Evolutionary conservation across 2,797 vertebrate species (phyloP), one percentile per base, ranked within the genome.

Genomic region (Odontamblyopus lacepedii): DNA sequence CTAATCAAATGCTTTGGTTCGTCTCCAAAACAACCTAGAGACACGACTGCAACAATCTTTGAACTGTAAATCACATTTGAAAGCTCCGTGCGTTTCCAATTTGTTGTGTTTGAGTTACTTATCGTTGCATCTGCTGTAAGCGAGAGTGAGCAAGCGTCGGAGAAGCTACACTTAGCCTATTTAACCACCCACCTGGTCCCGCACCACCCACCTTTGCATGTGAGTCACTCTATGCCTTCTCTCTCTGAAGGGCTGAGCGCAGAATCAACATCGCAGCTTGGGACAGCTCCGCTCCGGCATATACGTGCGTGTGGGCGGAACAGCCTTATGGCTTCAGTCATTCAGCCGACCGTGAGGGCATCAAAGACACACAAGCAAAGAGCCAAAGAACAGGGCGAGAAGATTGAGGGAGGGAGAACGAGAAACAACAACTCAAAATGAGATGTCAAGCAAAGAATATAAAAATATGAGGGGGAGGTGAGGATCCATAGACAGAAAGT

Each of bases 181-280:
- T 94, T 92, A 94, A 93, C 92, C 93, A 85, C 93, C 93, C 93
- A 94, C 92, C 89, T 88, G 88, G 78, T 84, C 90, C 87, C 88
- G 75, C 85, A 90, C 93, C 93, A 92, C 94, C 94, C 92, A 95
- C 94, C 91, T 92, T 76, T 89, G 86, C 86, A 90, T 93, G 92
- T 94, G 93, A 95, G 91, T 95, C 94, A 95, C 91, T 87, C 90
- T 88, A 82, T 83, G 80, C 86, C 84, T 89, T 92, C 89, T 86
- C 89, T 87, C 90, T 93, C 90, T 92, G 88, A 92, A 88, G 88
- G 91, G 88, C 85, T 89, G 90, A 87, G 87, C 86, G 70, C 86
- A 90, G 91, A 94, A 91, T 91, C 92, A 90, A 86, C 89, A 87
- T 84, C 79, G 64, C 85, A 82, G 89, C 85, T 71, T 86, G 89